Evolutionary conservation across 2,797 vertebrate species (phyloP).

Genomic region (Danio jaintianensis): DNA sequence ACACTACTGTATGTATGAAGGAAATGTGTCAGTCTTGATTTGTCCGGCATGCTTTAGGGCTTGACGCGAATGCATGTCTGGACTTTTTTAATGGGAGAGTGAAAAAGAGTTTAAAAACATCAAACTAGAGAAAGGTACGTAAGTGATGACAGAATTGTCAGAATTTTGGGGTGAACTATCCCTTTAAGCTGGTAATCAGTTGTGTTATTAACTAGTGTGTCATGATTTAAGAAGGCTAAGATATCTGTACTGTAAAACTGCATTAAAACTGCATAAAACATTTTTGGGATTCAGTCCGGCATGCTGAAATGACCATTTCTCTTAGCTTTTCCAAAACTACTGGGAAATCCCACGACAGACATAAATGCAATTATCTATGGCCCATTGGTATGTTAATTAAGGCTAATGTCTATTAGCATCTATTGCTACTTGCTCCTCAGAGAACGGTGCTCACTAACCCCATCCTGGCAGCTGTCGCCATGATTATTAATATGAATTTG

Average conservation of each 20-base stretch:
- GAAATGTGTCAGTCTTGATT: too few relatives aligned
- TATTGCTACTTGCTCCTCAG: constrained; percentile 33
- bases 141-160: too few relatives aligned
- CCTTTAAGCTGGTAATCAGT: too few relatives aligned
- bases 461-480: background rate
- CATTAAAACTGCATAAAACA: too few relatives aligned
- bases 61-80: too few relatives aligned
- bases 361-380: constrained; percentile 9
- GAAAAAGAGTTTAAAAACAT: too few relatives aligned
- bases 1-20: too few relatives aligned
- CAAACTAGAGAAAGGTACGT: too few relatives aligned
- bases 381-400: constrained; percentile 39
- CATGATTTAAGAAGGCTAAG: background rate
- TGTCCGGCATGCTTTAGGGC: too few relatives aligned
- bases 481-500: constrained; percentile 14
- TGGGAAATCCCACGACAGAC: constrained; percentile 17
- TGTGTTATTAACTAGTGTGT: too few relatives aligned
- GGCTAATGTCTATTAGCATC: constrained; percentile 43
- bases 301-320: background rate
- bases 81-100: too few relatives aligned
- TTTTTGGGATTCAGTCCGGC: background rate
- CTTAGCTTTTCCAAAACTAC: constrained; percentile 1
- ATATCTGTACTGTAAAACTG: background rate
- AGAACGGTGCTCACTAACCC: constrained; percentile 30
- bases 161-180: too few relatives aligned